These are phyloP conservation scores for Sesia apiformis DNA, from an alignment of 2,888 invertebrate species.

Conservation along the genomic window DNA sequence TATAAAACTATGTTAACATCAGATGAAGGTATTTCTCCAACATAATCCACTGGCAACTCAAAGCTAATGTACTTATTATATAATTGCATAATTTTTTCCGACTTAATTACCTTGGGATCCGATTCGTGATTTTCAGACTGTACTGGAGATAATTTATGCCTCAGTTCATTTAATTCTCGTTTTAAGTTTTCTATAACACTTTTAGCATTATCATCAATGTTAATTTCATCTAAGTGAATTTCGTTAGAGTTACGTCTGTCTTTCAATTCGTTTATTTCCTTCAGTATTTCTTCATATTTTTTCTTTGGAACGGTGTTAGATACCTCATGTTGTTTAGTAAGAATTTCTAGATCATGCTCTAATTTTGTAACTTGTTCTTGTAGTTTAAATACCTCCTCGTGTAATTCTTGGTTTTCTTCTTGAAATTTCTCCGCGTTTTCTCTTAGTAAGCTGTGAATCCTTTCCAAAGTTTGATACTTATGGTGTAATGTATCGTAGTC, in stretches of 20 bases:
- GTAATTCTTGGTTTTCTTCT: slow-evolving; percentile 69
- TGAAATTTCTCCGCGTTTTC: slow-evolving; percentile 69
- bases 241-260: slow-evolving; percentile 38
- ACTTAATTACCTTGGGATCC: slow-evolving; percentile 39
- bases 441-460: slow-evolving; percentile 49
- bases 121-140: slow-evolving; percentile 25
- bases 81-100: slow-evolving; percentile 54
- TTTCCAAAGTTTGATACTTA: slow-evolving; percentile 66
- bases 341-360: slow-evolving; percentile 59
- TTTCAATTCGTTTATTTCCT: slow-evolving; percentile 46
- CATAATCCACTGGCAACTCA: slow-evolving; percentile 61
- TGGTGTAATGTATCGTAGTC: slow-evolving; percentile 58
- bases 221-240: slow-evolving; percentile 52
- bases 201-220: slow-evolving; percentile 67
- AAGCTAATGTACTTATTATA: slow-evolving; percentile 65
- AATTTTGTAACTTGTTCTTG: slow-evolving; percentile 63
- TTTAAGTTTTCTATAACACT: slow-evolving; percentile 65
- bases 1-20: slow-evolving; percentile 46
- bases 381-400: slow-evolving; percentile 65
- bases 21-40: slow-evolving; percentile 57
- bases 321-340: slow-evolving; percentile 33
- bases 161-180: slow-evolving; percentile 57
- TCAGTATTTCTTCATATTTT: slow-evolving; percentile 45
- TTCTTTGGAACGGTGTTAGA: slow-evolving; percentile 47
- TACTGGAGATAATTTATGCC: slow-evolving; percentile 44